phyloP scores from a whole-genome alignment of 2,888 invertebrate genomes.

The Octonoba sinensis region DNA sequence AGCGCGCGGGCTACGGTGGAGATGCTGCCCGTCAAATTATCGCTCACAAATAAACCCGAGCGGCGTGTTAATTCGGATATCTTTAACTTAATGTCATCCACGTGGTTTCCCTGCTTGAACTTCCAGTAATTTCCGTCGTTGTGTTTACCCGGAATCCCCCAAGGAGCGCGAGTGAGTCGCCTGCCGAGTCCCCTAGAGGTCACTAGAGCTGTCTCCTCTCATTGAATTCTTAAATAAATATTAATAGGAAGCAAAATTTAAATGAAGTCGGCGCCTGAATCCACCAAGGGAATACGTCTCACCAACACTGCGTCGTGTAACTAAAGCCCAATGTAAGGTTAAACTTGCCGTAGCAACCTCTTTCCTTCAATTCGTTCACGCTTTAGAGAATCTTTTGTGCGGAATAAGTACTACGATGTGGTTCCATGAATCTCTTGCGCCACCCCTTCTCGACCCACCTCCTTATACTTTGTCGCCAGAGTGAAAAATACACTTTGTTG shows the following conservation, averaged over 20 bases:
- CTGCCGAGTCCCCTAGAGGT: slow-evolving; percentile 41
- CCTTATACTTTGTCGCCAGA: slow-evolving; percentile 51
- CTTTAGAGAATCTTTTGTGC: slow-evolving; percentile 42
- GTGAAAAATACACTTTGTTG: slow-evolving; percentile 29
- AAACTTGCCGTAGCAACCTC: slow-evolving; percentile 54
- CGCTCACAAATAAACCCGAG: slow-evolving; percentile 18
- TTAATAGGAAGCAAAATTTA: slow-evolving; percentile 64
- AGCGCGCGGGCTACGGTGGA: neutral
- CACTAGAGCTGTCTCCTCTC: slow-evolving; percentile 54
- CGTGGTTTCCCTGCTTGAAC: slow-evolving; percentile 12
- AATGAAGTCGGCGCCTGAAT: slow-evolving; percentile 54
- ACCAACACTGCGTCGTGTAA: slow-evolving; percentile 45
- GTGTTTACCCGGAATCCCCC: slow-evolving; percentile 38
- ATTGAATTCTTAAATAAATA: slow-evolving; percentile 66
- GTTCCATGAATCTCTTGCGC: slow-evolving; percentile 16
- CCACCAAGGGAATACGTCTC: slow-evolving; percentile 16
- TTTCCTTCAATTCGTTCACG: slow-evolving; percentile 37
- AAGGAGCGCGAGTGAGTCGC: slow-evolving; percentile 24
- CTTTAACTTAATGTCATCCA: slow-evolving; percentile 62
- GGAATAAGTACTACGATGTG: slow-evolving; percentile 25
- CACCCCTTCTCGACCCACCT: slow-evolving; percentile 4
- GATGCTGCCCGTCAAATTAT: slow-evolving; percentile 24
- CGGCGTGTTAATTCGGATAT: slow-evolving; percentile 57
- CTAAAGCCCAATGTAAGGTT: slow-evolving; percentile 64
- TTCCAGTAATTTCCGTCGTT: slow-evolving; percentile 32